Percentiles rank a stretch among this genome's conserved stretches.
These are phyloP conservation scores for Dicyrtoma fusca DNA, from an alignment of 2,888 invertebrate species.

Conservation along the genomic window DNA sequence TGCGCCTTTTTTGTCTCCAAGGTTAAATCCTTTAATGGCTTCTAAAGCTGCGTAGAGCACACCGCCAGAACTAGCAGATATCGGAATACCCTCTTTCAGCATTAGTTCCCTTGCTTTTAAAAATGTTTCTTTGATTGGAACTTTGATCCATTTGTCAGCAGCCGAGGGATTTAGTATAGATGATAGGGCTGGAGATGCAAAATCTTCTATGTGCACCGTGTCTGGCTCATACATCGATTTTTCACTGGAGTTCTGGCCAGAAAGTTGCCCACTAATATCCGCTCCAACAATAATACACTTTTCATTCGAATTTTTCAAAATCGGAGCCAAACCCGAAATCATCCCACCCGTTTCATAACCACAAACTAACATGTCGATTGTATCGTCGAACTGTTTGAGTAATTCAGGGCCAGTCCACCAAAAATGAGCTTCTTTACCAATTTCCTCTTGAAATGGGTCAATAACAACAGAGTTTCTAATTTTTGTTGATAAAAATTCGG, in stretches of 20 bases:
- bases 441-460: slow-evolving; percentile 5
- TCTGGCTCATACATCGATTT: not conserved
- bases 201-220: not conserved
- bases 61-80: not conserved
- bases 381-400: not conserved
- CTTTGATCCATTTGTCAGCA: slow-evolving; percentile 13
- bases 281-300: slow-evolving; percentile 1
- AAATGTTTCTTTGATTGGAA: not conserved
- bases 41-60: slow-evolving; percentile 1
- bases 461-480: not conserved
- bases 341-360: slow-evolving; percentile 23
- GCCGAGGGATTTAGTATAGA: not conserved
- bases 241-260: not conserved
- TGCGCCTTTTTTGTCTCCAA: not conserved
- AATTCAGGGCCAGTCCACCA: slow-evolving; percentile 16
- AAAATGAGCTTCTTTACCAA: not conserved
- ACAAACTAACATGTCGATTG: slow-evolving; percentile 10
- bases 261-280: slow-evolving; percentile 13
- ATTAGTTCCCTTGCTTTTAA: slow-evolving; percentile 6
- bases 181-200: not conserved
- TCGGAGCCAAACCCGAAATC: slow-evolving; percentile 2
- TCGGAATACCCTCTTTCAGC: slow-evolving; percentile 12
- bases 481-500: not conserved
- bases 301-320: not conserved
- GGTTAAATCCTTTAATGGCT: not conserved